Base-by-base conservation (phyloP, 1,140 invertebrate species). In the Bombus polaris region DNA sequence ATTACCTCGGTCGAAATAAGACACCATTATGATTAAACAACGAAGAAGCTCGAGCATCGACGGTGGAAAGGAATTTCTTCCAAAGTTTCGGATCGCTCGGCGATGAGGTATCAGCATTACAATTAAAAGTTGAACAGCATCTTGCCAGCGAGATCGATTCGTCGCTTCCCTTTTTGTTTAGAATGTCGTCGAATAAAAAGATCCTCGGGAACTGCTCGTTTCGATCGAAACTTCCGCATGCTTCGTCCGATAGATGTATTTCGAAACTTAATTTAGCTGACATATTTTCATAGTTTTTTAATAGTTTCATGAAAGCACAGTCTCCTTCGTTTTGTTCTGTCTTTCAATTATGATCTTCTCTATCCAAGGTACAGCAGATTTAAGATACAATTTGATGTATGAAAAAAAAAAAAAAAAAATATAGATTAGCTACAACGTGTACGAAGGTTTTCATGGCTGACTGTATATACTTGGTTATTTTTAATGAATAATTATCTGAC, bases 11-110 rank as follows among this genome's bases (percentile, higher is more conserved):
- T 2, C 80, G 81, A 35, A 37, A 76, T 83, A 53, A 83, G 47
- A 53, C n/a, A 44, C 15, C 66, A 25, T 83, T 39, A 68, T 76
- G 62, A 83, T 83, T 76, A 39, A 65, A 74, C 81, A 68, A 83
- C n/a, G 73, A 65, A 32, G 42, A n/a, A 18, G 13, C 47, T 10
- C 4, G 47, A 28, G 25, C 59, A n/a, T 13, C 47, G 47, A 22
- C 15, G 47, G 5, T 22, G 47, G 1, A 53, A 22, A 53, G 47
- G 18, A 22, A 32, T 28, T 25, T n/a, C 13, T 70, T 47, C 4
- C 1, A 18, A 76, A 83, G 15, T 83, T 83, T 68, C 13, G n/a
- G 4, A 81, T 66, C 62, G 28, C 5, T n/a, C 42, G 44, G 35
- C 44, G 59, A 66, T 32, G 32, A 76, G 66, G 42, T 44, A 76